These are phyloP conservation scores for Apamea epomidion DNA, from an alignment of 2,888 invertebrate species.

Conservation along the genomic window DNA sequence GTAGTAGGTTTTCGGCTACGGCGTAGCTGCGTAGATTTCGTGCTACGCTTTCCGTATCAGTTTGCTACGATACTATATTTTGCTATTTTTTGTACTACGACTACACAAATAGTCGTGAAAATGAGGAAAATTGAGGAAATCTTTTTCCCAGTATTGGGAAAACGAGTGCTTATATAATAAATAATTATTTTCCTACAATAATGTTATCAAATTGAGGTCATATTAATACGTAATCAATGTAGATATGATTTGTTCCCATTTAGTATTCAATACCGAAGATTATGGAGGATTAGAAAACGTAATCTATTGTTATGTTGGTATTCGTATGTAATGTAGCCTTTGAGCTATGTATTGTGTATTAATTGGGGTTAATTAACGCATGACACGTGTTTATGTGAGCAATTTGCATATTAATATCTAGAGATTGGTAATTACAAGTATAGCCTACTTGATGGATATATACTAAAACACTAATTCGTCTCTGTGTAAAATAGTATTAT, in stretches of 20 bases:
- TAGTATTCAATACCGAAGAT: slow-evolving; percentile 20
- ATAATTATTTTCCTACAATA: not conserved
- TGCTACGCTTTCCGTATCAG: slow-evolving; percentile 23
- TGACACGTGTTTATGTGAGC: slow-evolving; percentile 8
- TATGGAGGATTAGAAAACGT: slow-evolving; percentile 19
- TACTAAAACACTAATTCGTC: not conserved
- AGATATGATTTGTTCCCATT: slow-evolving; percentile 5
- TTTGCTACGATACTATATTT: slow-evolving; percentile 27
- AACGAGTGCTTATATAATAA: too few species aligned
- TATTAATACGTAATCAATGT: slow-evolving; percentile 7
- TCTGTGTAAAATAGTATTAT: too few species aligned
- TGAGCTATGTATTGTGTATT: slow-evolving; percentile 38
- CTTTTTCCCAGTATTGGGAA: not conserved
- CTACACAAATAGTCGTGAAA: not conserved
- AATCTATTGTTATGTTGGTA: slow-evolving; percentile 5
- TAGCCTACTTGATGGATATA: not conserved
- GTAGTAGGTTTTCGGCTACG: slow-evolving; percentile 30
- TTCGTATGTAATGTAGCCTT: slow-evolving; percentile 19
- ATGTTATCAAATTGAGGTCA: not conserved
- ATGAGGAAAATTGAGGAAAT: not conserved
- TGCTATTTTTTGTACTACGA: not conserved
- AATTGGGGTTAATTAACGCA: slow-evolving; percentile 29
- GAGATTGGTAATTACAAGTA: not conserved
- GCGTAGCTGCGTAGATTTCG: slow-evolving; percentile 53
- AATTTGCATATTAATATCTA: slow-evolving; percentile 30